These are phyloP conservation scores for Sphinx pinastri DNA, from an alignment of 2,888 invertebrate species.

Conservation along the genomic window DNA sequence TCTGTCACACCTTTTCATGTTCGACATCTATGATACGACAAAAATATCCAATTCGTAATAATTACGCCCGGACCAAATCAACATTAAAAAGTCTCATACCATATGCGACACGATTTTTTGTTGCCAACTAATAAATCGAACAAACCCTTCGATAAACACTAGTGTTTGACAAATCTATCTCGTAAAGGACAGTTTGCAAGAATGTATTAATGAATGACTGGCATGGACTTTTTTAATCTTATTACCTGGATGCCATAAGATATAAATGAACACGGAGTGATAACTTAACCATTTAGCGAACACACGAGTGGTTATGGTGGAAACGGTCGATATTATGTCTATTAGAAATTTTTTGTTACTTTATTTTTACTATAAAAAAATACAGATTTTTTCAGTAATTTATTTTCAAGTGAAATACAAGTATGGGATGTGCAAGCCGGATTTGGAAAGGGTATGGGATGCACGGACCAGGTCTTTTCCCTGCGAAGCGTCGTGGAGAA, in stretches of 20 bases:
- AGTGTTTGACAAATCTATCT: slow-evolving; percentile 10
- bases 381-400: too few relatives aligned
- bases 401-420: too few relatives aligned
- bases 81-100: too few relatives aligned
- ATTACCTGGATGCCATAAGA: slow-evolving; percentile 50
- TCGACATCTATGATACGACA: too few relatives aligned
- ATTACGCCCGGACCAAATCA: too few relatives aligned
- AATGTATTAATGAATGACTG: slow-evolving; percentile 32
- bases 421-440: too few relatives aligned
- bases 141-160: background rate
- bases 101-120: background rate
- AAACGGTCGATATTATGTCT: slow-evolving; percentile 20
- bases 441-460: too few relatives aligned
- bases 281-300: slow-evolving; percentile 57
- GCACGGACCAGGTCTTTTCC: too few relatives aligned
- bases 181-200: slow-evolving; percentile 29
- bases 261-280: slow-evolving; percentile 45
- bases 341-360: background rate
- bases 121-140: background rate
- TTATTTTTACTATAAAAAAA: too few relatives aligned
- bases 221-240: slow-evolving; percentile 38
- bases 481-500: too few relatives aligned
- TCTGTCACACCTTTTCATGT: too few relatives aligned
- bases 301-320: slow-evolving; percentile 33
- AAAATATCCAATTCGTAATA: too few relatives aligned